These are phyloP conservation scores for Herpailurus yagouaroundi DNA, from an alignment of 2,113 vertebrate genomes.

Conservation along the genomic window DNA sequence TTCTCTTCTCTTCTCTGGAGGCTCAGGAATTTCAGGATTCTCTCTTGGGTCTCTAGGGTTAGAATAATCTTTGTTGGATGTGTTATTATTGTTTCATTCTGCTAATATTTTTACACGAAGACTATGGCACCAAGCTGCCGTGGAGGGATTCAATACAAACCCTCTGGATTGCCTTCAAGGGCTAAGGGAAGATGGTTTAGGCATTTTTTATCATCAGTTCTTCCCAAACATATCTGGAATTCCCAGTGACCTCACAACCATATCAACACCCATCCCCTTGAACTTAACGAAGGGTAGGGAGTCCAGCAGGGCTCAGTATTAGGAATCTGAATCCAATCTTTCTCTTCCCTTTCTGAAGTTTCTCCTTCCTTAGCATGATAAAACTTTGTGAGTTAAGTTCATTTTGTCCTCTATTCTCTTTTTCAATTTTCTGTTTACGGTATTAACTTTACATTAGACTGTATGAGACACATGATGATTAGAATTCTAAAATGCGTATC, in stretches of 20 bases:
- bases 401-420: not conserved
- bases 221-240: not conserved
- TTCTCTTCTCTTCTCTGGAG: not conserved
- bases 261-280: not conserved
- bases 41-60: not conserved
- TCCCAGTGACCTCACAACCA: not conserved
- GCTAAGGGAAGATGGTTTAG: not conserved
- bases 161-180: not conserved
- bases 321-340: not conserved
- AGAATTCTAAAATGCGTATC: not conserved
- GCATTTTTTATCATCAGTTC: not conserved
- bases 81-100: not conserved
- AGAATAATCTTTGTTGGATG: not conserved
- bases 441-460: not conserved
- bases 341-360: not conserved
- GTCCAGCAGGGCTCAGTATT: not conserved
- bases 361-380: not conserved
- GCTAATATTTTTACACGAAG: not conserved
- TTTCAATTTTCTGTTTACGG: not conserved
- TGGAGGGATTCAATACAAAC: not conserved
- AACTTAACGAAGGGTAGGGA: not conserved
- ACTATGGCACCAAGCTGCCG: not conserved
- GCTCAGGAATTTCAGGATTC: not conserved
- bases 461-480: not conserved
- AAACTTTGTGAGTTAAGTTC: not conserved